Evolutionary conservation across 92 coral and sea anemone species (phyloP), one percentile per base, ranked within the genome.

Genomic region (Heteractis magnifica): DNA sequence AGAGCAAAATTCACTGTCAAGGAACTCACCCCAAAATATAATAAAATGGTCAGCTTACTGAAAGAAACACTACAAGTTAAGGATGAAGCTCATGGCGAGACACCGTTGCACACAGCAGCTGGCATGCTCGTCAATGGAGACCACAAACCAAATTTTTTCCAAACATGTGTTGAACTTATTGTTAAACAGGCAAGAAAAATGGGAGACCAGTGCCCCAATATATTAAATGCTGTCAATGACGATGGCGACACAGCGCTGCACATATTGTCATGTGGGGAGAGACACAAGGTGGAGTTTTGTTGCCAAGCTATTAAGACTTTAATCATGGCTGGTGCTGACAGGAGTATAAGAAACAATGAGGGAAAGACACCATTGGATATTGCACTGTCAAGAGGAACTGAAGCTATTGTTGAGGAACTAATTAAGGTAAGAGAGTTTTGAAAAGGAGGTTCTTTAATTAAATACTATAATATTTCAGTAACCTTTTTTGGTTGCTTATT

Each of bases 41-140:
- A 89, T 56, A 90, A 94, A 88, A 91, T 94, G 86, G 95, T 93
- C 59, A 92, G 92, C 52, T 72, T 90, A 16, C 73, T 97, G 58
- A 92, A 94, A 70, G 98, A 97, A 86, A 89, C 92, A 14, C 75
- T 94, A 80, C 21, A 92, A 81, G 87, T 97, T 26, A 94, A 97
- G 71, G 99, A 97, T 87, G 99, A 92, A 60, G 86, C 95, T 7
- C 94, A 88, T 84, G 98, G 94, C 6, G 97, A 97, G 64, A 94
- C 99, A 3, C 98, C 99, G 11, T 89, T 97, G 15, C 99, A 97
- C 75, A 94, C 97, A 1, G 99, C 99, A 8, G 97, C 99, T 14
- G 90, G 89, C 4, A 90, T 97, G 99, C 88, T 97, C 16, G 98
- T 93, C 7, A 94, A 88, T 79, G 94, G 93, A 14, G 98, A 97